Evolutionary conservation across 2,797 vertebrate species (phyloP).

Genomic region (Ispidina lecontei): DNA sequence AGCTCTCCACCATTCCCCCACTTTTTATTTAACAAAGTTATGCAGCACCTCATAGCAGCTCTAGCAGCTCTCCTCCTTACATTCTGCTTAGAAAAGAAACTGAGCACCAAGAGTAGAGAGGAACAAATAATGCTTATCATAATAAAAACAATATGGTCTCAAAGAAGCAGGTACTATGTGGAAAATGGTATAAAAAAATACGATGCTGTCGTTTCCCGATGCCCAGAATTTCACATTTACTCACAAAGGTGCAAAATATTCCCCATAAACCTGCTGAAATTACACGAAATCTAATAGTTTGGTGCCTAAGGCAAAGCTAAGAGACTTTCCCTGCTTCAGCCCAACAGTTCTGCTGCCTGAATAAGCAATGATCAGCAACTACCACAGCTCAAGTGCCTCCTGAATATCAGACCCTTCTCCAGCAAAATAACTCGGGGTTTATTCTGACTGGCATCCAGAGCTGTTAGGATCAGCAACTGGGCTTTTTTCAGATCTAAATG

Average conservation of each 20-base stretch:
- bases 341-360: slow-evolving; percentile 32
- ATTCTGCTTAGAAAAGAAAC: slow-evolving; percentile 58
- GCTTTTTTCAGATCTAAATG: not conserved
- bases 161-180: slow-evolving; percentile 33
- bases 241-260: slow-evolving; percentile 57
- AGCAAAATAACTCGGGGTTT: slow-evolving; percentile 19
- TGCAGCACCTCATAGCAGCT: slow-evolving; percentile 23
- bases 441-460: slow-evolving; percentile 27
- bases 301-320: slow-evolving; percentile 59
- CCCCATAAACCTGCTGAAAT: slow-evolving; percentile 50
- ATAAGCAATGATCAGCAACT: slow-evolving; percentile 53
- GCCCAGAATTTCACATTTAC: slow-evolving; percentile 43
- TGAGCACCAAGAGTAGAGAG: slow-evolving; percentile 20
- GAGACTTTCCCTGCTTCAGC: slow-evolving; percentile 44
- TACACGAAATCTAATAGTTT: slow-evolving; percentile 59
- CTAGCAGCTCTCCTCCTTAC: slow-evolving; percentile 16
- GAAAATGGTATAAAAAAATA: slow-evolving; percentile 45
- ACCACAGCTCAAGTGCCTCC: slow-evolving; percentile 7
- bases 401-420: slow-evolving; percentile 42
- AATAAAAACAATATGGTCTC: slow-evolving; percentile 54
- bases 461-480: not conserved
- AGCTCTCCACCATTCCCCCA: not conserved
- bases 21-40: slow-evolving; percentile 19
- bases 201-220: slow-evolving; percentile 15
- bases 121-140: slow-evolving; percentile 51